Base-by-base conservation (phyloP, 2,113 vertebrate genomes). In the Anolis carolinensis region DNA sequence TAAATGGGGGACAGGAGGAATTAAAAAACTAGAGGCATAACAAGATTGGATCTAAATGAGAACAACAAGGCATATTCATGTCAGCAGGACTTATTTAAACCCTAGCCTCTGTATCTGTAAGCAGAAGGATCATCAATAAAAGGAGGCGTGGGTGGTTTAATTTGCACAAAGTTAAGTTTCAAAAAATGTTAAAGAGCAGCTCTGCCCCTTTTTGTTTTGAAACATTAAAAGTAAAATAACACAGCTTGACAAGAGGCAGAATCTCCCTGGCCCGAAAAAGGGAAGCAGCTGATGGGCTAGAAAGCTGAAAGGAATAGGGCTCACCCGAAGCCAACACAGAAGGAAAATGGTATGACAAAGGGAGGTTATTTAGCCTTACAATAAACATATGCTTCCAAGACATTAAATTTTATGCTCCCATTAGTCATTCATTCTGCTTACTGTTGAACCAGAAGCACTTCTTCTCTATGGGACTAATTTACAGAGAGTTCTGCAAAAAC, bases 381-480 rank as follows among this genome's bases (percentile, higher is more conserved):
- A 73, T 73, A 86, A 80, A 86, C 39, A 70, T 10, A 7, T 63
- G 68, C 21, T 86, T 80, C 52, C 34, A 80, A 86, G 77, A 80
- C 80, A 86, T 48, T 62, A 72, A 80, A 73, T 63, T 62, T 44
- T 80, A 86, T 72, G 52, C 67, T 80, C 55, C 52, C 72, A 44
- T 80, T 80, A 86, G 52, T 86, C 68, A 65, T 80, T 34, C 39
- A 80, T 80, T 80, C 70, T 63, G 20, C 52, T 80, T 86, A 73
- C 34, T 48, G 34, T 13, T 86, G 20, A 73, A 80, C 36, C 36
- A 55, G 84, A 79, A 72, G 52, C 52, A 72, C 76, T 32, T n/a
- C 27, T 71, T 71, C 59, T 72, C 65, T 86, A 86, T 59, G 34
- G 34, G 70, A 73, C 52, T 63, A 80, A 72, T 79, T 62, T 72